Evolutionary conservation across 1,140 invertebrate genomes (phyloP), one percentile per base, ranked within the genome.

Genomic region (Linepithema humile): DNA sequence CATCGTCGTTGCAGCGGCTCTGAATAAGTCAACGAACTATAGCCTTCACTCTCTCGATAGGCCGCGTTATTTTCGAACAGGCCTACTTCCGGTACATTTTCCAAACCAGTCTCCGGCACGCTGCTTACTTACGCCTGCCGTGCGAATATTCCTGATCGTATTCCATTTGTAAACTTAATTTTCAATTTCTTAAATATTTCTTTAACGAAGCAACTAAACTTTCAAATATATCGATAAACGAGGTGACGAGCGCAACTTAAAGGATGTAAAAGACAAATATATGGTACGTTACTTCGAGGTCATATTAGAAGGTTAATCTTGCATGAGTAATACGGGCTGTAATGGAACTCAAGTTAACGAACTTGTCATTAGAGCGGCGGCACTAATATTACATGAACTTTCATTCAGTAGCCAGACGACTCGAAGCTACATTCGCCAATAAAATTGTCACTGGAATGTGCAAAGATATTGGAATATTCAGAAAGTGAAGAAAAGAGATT

Each of bases 11-110:
- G n/a, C n/a, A 62, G 73, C 73, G 40, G 59, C n/a, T 50, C 59
- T 77, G 73, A 77, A 77, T 77, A 77, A 77, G 73, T 77, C 73
- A 77, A 77, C 73, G 73, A 77, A 77, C 73, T 77, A 48, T 48
- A 77, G 73, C 73, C 73, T 77, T 77, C 73, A 65, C 40, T 77
- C n/a, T n/a, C n/a, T 23, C 59, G 59, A 48, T 77, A 77, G 59
- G 59, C 59, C 40, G 59, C 35, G 57, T 65, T 77, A 77, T 77
- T 77, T 77, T 77, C 59, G 57, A 77, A 48, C 73, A n/a, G 40
- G 59, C 73, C 45, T 48, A 77, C 59, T 77, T 77, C 73, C 73
- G 73, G 73, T 64, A 77, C 73, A 65, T 50, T 48, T 65, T 77
- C 73, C 60, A 4, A 65, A 50, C 60, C 59, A 77, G 60, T 77